Conservation (phyloP, 2,888 invertebrate genomes). For the Vandiemenella viatica region DNA sequence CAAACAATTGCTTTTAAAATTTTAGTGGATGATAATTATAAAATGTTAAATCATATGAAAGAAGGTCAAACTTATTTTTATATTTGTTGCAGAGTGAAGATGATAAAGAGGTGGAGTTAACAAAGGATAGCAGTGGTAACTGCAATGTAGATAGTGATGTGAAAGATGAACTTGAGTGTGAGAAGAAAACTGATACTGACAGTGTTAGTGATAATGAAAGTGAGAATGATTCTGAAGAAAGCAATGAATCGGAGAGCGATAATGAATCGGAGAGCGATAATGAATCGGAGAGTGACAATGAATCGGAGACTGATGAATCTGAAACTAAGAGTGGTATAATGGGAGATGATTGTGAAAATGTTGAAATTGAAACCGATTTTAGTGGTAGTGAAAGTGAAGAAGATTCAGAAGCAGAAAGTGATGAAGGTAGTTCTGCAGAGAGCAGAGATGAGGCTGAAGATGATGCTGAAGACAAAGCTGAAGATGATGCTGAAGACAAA, state of each 20-base stretch:
- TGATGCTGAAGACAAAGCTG: neutral
- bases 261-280: neutral
- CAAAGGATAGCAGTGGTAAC: neutral
- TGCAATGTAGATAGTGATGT: no score
- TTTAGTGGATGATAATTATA: no score
- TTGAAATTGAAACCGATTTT: neutral
- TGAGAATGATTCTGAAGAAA: neutral
- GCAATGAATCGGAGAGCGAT: neutral
- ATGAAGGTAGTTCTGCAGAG: neutral
- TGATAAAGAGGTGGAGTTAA: neutral
- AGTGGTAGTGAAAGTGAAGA: neutral
- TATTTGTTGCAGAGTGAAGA: neutral
- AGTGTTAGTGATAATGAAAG: neutral
- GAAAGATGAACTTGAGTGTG: no score
- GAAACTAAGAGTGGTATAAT: neutral
- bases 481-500: neutral
- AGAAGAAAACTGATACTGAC: neutral
- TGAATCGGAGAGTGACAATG: neutral
- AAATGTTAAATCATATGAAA: no score
- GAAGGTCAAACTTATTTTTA: no score
- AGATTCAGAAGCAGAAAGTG: neutral
- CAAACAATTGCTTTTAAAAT: no score
- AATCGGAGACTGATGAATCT: neutral
- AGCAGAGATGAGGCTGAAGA: neutral
- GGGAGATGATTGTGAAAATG: neutral